Evolutionary conservation across 2,113 vertebrate species (phyloP), one percentile per base, ranked within the genome.

Genomic region (Plecotus auritus): DNA sequence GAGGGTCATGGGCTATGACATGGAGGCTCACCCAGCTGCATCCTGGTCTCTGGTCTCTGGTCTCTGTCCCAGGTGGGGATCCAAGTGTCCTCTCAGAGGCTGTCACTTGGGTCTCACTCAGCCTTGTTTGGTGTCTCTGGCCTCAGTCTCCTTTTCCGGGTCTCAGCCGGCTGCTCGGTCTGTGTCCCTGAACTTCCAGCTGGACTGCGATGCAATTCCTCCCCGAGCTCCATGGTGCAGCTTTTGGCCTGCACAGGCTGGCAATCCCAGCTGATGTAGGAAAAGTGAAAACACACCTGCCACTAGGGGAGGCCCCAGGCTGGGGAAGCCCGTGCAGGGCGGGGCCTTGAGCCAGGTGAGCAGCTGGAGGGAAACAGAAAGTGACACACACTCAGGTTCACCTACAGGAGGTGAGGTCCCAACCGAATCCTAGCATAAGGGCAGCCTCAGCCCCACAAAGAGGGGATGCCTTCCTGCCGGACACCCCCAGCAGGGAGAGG

Each of bases 231-330:
- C 91, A 88, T 94, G 85, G 13, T 32, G 51, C 42, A 7, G 69
- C 86, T 96, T 97, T 96, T 94, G 96, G 7, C 69, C 42, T 7
- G 47, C 32, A 2, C 12, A 18, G 22, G 4, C 0, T 47, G 91
- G 37, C 83, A 82, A 69, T 12, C 70, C 88, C 54, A 13, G n/a
- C 47, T 97, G 95, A 96, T 78, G 96, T 66, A 85, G 86, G 82
- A 95, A 86, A 97, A 96, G 35, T 37, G 97, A 95, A 97, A 97
- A 74, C 30, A 11, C 69, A 51, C 18, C 2, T 0, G 28, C 88
- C 72, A 10, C 67, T 40, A 72, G 87, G 66, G 42, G 59, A 90
- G 51, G 28, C 10, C 54, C 70, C 8, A 1, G 72, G 54, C 85
- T 20, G 88, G 87, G 86, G 28, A 91, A 91, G 69, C 76, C 90